A percentile compares a stretch with the other conserved stretches of the same genome.
These are phyloP conservation scores for Epicauta chinensis DNA, from an alignment of 1,140 invertebrate genomes.

Conservation along the genomic window DNA sequence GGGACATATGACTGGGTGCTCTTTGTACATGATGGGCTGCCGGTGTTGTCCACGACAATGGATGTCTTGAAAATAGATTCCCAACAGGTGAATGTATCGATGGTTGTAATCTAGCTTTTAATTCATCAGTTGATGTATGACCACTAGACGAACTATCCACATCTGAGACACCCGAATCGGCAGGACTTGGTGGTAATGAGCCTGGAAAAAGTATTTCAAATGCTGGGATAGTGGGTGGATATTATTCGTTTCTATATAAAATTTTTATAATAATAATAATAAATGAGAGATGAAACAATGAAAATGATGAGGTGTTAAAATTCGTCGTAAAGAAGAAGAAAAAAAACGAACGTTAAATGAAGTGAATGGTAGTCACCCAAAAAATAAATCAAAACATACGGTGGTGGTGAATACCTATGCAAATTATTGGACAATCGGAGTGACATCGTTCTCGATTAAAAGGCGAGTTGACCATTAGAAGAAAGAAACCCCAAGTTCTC, in stretches of 20 bases:
- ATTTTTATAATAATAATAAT: no score
- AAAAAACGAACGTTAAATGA: no score
- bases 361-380: background rate
- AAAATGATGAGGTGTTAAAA: no score
- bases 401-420: constrained; percentile 28
- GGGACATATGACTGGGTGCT: constrained; percentile 30
- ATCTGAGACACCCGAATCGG: constrained; percentile 94
- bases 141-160: constrained; percentile 90
- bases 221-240: no score
- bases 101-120: constrained; percentile 65
- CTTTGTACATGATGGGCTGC: constrained; percentile 23
- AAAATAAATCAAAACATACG: constrained; percentile 33
- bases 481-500: constrained; percentile 30
- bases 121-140: constrained; percentile 75
- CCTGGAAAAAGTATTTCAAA: constrained; percentile 47
- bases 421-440: constrained; percentile 26
- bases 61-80: constrained; percentile 30
- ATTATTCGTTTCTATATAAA: no score
- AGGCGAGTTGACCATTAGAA: constrained; percentile 22
- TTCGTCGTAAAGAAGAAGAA: no score
- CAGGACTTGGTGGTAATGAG: constrained; percentile 92
- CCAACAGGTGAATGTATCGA: constrained; percentile 39
- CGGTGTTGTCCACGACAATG: constrained; percentile 25
- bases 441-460: constrained; percentile 20
- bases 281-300: no score